Evolutionary conservation across 2,797 vertebrate species (phyloP), one percentile per base, ranked within the genome.

Genomic region (Malacoraja senta): DNA sequence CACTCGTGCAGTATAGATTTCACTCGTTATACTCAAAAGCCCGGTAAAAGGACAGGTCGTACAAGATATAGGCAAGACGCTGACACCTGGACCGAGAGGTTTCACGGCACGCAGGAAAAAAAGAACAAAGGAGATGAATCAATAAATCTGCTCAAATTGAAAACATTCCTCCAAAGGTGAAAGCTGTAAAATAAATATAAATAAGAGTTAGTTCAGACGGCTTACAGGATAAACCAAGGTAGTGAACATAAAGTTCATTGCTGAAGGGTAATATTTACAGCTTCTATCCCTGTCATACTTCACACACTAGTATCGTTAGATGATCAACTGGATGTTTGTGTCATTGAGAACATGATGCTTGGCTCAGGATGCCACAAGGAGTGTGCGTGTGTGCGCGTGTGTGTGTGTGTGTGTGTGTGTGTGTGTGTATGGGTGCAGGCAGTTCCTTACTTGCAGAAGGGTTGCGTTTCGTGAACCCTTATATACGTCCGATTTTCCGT

Each of bases 1-100:
- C 84, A 68, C 84, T 68, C 32, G 29, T 88, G 84, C 29, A 65
- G 6, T 88, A 88, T 68, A 68, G 84, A 88, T 68, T 88, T 35
- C 21, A 88, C 35, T 68, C 3, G n/a, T 78, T n/a, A 65, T 38
- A 63, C 61, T 88, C n/a, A 35, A 68, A 53, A 88, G 61, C 84
- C 32, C 32, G 29, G 63, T 32, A 35, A 68, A 88, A 88, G 58
- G n/a, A 58, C 17, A 61, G 61, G n/a, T 88, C n/a, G 6, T 88
- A 8, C 29, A 68, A 88, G 63, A 88, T 35, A 21, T 68, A 68
- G 63, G 15, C 32, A 68, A 88, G 63, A 21, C 19, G n/a, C n/a
- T 35, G n/a, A 24, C 61, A 68, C 84, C n/a, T 17, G 65, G n/a
- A 68, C 38, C 65, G 61, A 58, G 26, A 83, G 80, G 84, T 68